Base-by-base conservation (phyloP, 2,113 vertebrate species). In the Ciconia stormi region DNA sequence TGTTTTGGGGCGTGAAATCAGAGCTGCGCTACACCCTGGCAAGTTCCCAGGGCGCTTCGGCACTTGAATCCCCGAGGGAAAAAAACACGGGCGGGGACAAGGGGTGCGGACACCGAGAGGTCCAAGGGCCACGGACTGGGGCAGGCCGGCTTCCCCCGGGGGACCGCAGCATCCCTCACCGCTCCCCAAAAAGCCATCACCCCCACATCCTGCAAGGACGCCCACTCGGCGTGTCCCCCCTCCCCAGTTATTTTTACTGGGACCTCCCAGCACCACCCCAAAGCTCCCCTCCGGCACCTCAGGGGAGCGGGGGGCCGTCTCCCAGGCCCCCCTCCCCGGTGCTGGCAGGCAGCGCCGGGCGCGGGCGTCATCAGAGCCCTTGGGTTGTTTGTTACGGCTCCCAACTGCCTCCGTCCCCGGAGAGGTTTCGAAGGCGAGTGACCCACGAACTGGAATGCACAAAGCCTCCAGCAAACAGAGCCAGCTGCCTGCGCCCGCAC, bases 381-480 rank as follows among this genome's bases (percentile, higher is more conserved):
- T 78, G 76, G 92, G 93, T 92, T 90, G 93, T 91, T 95, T 97
- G 87, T 80, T 88, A 74, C 87, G 6, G 92, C 87, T 93, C 92
- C 90, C 87, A 87, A 76, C 95, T 91, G 93, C 96, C 95, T 87
- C 73, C 12, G 83, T 96, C 95, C 94, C 97, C 38, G 72, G 87
- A 94, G 94, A 93, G 95, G 88, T 94, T 93, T 94, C 49, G 86
- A 95, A 97, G 96, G 95, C 91, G 82, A 96, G 87, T 95, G 95
- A 95, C 95, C 96, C 97, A 96, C 91, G 93, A 97, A 94, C 89
- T 95, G 95, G 91, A 96, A 96, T 97, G 95, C 12, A 74, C 96
- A 95, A 95, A 96, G 95, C 96, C 96, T 96, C 95, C 95, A 96
- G 97, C 94, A 94, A 97, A 90, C 93, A 90, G 67, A 93, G 96